These are phyloP conservation scores for Bemisia tabaci DNA, from an alignment of 1,140 invertebrate species.

Conservation along the genomic window DNA sequence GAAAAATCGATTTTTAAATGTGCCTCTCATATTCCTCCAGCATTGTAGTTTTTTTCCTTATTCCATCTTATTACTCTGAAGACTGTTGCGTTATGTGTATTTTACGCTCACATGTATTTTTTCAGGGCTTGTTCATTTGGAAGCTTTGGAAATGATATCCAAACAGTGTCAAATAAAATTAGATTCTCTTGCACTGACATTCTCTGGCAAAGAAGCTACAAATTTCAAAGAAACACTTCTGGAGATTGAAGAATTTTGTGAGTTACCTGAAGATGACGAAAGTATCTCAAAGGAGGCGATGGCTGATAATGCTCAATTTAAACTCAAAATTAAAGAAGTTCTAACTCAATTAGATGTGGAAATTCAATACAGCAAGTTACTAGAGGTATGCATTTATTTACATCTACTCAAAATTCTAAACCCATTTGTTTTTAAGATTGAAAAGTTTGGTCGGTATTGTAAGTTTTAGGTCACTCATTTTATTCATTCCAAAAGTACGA, in stretches of 20 bases:
- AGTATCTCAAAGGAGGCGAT: conserved; percentile 35
- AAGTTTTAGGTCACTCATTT: no score
- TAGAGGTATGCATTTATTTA: conserved; percentile 30
- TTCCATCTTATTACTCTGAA: no score
- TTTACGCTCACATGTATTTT: no score
- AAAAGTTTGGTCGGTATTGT: no score
- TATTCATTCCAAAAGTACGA: no score
- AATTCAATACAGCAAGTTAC: conserved; percentile 35
- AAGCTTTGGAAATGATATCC: conserved; percentile 80
- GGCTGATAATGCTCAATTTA: conserved; percentile 36
- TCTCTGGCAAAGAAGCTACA: conserved; percentile 38
- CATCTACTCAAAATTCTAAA: background rate
- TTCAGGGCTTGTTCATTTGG: conserved; percentile 68
- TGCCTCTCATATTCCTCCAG: no score
- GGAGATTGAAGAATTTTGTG: conserved; percentile 63
- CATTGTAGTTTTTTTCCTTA: no score
- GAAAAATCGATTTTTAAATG: no score
- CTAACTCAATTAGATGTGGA: conserved; percentile 37
- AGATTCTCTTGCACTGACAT: conserved; percentile 41
- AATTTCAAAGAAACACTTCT: conserved; percentile 63
- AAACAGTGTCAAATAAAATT: conserved; percentile 65
- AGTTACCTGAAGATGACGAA: conserved; percentile 51
- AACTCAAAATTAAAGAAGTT: conserved; percentile 37
- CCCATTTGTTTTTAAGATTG: no score
- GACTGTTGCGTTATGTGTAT: no score